These are phyloP conservation scores for Coendou prehensilis DNA, from an alignment of 2,797 vertebrate species.

Conservation along the genomic window DNA sequence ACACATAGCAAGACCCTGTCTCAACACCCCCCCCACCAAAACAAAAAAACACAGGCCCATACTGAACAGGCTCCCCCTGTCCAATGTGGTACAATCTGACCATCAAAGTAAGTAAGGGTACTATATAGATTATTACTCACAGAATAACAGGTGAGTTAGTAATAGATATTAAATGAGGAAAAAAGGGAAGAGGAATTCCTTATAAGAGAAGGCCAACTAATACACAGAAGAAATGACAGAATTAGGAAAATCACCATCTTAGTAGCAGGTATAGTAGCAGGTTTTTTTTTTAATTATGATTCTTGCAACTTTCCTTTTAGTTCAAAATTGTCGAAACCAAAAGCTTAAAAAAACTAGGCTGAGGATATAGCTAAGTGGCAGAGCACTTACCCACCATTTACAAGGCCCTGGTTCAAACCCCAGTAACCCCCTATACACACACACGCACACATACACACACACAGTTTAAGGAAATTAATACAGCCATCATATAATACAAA, in stretches of 20 bases:
- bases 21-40: background rate
- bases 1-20: background rate
- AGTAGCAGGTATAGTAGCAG: background rate
- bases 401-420: background rate
- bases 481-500: conserved; percentile 10
- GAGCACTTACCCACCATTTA: background rate
- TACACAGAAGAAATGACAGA: conserved; percentile 29
- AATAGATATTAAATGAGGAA: background rate
- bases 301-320: background rate
- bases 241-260: conserved; percentile 8
- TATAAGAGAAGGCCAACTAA: background rate
- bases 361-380: background rate
- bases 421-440: background rate
- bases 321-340: conserved; percentile 38
- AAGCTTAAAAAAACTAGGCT: background rate
- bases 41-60: background rate
- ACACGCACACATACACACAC: background rate
- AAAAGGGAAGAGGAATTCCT: background rate
- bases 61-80: background rate
- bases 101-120: background rate
- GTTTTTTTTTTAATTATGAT: background rate
- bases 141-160: background rate
- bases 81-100: background rate
- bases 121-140: background rate
- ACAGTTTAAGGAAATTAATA: background rate